phyloP scores from a whole-genome alignment of 2,113 vertebrate species.

The Pachyramphus minor region DNA sequence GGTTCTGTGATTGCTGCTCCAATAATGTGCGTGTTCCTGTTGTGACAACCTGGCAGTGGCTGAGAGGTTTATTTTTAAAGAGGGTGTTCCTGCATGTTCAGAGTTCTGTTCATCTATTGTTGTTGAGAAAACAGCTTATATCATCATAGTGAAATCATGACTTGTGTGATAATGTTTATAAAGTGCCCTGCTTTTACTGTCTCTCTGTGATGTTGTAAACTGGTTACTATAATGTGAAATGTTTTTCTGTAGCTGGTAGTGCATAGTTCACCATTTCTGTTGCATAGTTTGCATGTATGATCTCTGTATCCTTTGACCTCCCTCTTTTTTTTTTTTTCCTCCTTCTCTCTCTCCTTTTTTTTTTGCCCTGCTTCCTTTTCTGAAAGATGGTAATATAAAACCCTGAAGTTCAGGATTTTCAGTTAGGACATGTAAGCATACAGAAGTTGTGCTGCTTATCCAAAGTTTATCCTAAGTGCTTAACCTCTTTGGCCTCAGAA shows the following conservation, averaged over 20 bases:
- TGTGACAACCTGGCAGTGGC: neutral
- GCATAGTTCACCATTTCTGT: neutral
- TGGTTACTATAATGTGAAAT: neutral
- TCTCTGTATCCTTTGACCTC: neutral
- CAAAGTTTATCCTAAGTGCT: conserved; percentile 40
- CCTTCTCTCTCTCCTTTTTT: no score
- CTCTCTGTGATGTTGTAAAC: neutral
- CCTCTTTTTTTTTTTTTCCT: no score
- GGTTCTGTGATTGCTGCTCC: neutral
- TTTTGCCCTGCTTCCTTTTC: rapidly evolving
- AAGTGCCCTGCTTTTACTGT: neutral
- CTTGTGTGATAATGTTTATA: conserved; percentile 3
- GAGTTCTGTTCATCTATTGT: neutral
- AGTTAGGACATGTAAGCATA: neutral
- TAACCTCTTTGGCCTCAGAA: conserved; percentile 54
- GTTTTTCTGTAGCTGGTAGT: neutral
- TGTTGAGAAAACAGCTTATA: conserved; percentile 11
- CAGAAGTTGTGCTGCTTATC: conserved; percentile 36
- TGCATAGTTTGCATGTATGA: neutral
- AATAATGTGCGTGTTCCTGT: neutral
- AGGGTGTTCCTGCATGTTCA: conserved; percentile 14
- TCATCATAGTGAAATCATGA: conserved; percentile 19
- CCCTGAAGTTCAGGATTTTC: neutral
- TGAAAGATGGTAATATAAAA: neutral
- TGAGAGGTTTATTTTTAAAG: conserved; percentile 16